Evolutionary conservation across 2,888 invertebrate genomes (phyloP).

Genomic region (Lasioglossum oenotherae): DNA sequence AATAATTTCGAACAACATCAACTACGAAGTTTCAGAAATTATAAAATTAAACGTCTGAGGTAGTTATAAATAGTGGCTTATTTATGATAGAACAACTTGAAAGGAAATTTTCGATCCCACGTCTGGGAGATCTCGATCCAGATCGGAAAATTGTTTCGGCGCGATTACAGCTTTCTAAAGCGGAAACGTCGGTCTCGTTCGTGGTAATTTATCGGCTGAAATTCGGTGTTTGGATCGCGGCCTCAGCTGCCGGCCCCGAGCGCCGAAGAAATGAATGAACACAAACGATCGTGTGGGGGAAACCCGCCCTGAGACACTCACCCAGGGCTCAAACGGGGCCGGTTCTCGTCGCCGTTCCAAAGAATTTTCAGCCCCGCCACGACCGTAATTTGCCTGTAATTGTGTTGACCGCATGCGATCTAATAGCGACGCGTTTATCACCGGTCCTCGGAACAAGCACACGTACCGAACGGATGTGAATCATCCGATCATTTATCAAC

Average conservation of each 20-base stretch:
- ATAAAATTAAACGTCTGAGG: neutral
- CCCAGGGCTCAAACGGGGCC: neutral
- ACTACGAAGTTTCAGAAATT: neutral
- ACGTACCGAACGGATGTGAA: constrained; percentile 59
- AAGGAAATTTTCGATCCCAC: neutral
- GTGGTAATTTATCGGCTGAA: constrained; percentile 14
- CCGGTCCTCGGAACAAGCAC: constrained; percentile 26
- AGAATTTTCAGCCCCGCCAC: constrained; percentile 16
- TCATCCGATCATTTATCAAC: constrained; percentile 66
- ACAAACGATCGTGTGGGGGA: neutral
- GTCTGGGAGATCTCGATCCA: neutral
- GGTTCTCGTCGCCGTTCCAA: constrained; percentile 18
- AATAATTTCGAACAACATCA: neutral
- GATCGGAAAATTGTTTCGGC: neutral
- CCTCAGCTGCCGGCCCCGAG: neutral
- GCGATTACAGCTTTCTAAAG: neutral
- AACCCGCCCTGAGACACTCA: neutral
- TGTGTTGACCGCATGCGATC: constrained; percentile 25
- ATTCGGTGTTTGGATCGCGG: constrained; percentile 22
- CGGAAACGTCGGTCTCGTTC: neutral
- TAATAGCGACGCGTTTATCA: constrained; percentile 53
- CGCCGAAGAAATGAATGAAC: constrained; percentile 4
- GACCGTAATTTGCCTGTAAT: constrained; percentile 48
- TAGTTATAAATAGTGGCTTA: neutral
- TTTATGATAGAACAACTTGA: neutral